Evolutionary conservation across 2,113 vertebrate species (phyloP).

Genomic region (Rutilus rutilus): DNA sequence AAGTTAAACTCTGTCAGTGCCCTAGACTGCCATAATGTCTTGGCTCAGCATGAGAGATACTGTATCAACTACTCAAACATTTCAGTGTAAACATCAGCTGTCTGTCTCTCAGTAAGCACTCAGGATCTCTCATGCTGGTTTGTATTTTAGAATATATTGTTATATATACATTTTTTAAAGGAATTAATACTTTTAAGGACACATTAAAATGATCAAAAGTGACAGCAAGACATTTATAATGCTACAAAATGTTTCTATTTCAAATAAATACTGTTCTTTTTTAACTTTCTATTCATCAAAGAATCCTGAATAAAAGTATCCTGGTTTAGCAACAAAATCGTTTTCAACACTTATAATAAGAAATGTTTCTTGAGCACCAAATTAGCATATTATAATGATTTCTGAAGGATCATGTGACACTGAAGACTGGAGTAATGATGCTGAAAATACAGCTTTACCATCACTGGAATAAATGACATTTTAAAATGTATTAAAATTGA

Average conservation of each 20-base stretch:
- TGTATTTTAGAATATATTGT: background rate
- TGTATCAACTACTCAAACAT: constrained; percentile 29
- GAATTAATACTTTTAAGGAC: background rate
- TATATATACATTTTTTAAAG: background rate
- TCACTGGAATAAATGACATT: background rate
- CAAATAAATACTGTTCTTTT: background rate
- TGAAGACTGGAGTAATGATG: no score
- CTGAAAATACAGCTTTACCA: no score
- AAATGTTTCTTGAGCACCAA: background rate
- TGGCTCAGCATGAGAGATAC: constrained; percentile 19
- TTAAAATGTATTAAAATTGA: background rate
- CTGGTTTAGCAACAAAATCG: background rate
- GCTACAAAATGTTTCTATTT: background rate
- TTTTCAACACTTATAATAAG: no score
- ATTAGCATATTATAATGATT: background rate
- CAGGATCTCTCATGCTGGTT: background rate
- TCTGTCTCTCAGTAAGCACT: background rate
- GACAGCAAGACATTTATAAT: background rate
- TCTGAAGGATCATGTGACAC: background rate
- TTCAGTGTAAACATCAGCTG: constrained; percentile 29
- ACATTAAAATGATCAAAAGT: background rate
- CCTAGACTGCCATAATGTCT: constrained; percentile 14
- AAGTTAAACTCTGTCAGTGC: constrained; percentile 10
- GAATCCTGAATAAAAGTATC: background rate
- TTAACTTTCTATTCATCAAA: background rate